Conservation (phyloP, 1,140 invertebrate species). For the Solenopsis invicta region DNA sequence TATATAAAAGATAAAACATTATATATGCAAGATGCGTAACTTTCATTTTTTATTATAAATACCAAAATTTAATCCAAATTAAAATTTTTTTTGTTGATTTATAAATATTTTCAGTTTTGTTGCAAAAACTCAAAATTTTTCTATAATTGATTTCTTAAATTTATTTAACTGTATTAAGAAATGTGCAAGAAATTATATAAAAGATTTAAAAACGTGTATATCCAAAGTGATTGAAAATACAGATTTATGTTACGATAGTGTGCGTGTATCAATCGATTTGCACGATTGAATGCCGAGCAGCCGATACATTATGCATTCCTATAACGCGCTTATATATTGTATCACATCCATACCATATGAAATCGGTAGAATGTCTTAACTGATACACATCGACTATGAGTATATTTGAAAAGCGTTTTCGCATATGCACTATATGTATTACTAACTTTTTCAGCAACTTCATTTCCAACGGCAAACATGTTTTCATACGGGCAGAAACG, state of each 20-base stretch:
- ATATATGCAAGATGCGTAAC: neutral
- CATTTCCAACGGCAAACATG: neutral
- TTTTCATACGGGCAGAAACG: neutral
- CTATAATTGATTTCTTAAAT: neutral
- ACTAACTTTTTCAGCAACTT: slow-evolving; percentile 33
- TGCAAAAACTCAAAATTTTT: neutral
- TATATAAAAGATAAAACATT: neutral
- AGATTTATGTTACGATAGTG: slow-evolving; percentile 21
- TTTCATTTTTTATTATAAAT: neutral
- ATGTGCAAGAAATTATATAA: neutral
- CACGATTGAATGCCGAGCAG: neutral
- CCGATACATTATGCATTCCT: slow-evolving; percentile 44
- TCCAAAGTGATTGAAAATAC: slow-evolving; percentile 4
- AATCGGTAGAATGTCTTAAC: neutral
- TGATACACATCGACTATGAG: neutral
- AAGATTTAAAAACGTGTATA: neutral
- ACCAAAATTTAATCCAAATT: neutral
- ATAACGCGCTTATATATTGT: slow-evolving; percentile 10
- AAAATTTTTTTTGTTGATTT: neutral
- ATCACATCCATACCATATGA: neutral
- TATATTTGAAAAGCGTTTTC: slow-evolving; percentile 12
- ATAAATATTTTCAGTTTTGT: neutral
- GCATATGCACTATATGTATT: slow-evolving; percentile 10
- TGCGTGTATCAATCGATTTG: neutral
- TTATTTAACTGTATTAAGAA: neutral